These are phyloP conservation scores for Intellagama lesueurii DNA, from an alignment of 2,797 vertebrate species.

Conservation along the genomic window DNA sequence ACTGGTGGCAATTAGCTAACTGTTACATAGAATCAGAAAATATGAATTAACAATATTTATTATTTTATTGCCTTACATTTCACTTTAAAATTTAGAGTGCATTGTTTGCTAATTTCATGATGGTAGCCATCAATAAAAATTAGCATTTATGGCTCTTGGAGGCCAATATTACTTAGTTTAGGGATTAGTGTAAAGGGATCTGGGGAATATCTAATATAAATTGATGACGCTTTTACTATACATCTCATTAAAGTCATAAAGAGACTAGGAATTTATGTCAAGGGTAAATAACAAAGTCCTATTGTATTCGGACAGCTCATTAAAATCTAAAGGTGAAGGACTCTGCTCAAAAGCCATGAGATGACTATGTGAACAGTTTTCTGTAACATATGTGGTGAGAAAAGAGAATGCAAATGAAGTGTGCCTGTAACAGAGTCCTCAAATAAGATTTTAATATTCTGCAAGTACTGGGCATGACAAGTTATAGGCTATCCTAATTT, in stretches of 20 bases:
- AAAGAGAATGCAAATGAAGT: conserved; percentile 29
- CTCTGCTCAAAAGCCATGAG: conserved; percentile 48
- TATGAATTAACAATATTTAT: conserved; percentile 55
- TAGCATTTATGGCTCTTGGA: conserved; percentile 71
- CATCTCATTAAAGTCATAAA: conserved; percentile 78
- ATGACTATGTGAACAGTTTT: conserved; percentile 43
- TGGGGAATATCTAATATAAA: conserved; percentile 75
- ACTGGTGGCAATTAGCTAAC: background rate
- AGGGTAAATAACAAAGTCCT: conserved; percentile 77
- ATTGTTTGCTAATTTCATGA: conserved; percentile 74
- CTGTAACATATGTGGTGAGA: conserved; percentile 30
- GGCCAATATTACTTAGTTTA: conserved; percentile 65
- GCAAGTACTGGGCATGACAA: background rate
- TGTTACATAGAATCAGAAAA: conserved; percentile 38
- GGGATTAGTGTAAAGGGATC: conserved; percentile 71
- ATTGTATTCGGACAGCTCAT: conserved; percentile 66
- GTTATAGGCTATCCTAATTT: background rate
- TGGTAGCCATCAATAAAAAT: conserved; percentile 78
- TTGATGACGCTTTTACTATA: conserved; percentile 76
- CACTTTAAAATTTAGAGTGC: conserved; percentile 57
- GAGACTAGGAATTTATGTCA: conserved; percentile 76
- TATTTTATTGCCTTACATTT: conserved; percentile 65
- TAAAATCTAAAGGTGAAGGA: conserved; percentile 66
- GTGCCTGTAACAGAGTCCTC: background rate
- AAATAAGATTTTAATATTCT: background rate